Base-by-base conservation (phyloP, 2,113 vertebrate genomes). In the Pelmatolapia mariae region DNA sequence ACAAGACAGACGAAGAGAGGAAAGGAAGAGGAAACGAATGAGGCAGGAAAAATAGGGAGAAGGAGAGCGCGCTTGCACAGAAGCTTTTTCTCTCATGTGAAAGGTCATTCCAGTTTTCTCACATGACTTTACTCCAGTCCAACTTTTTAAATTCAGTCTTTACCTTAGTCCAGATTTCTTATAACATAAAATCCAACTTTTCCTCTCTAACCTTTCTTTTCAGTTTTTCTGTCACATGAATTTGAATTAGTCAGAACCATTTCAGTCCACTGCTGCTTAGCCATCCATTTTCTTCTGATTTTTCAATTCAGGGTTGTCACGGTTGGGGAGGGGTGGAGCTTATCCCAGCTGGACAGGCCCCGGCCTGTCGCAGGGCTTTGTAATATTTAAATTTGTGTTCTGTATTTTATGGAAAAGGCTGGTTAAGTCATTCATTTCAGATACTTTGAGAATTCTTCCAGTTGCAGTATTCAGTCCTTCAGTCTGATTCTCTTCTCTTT, bases 351-450 rank as follows among this genome's bases (percentile, higher is more conserved):
- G 54, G 10, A 24, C 53, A 24, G 53, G n/a, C n/a, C 10, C 53
- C 1, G 1, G n/a, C n/a, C n/a, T 12, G n/a, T 54, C 53, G 0
- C 53, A 7, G 53, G 54, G 7, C 56, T 59, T 29, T 29, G 56
- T 16, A 10, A n/a, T 38, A 38, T n/a, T 22, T 38, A 38, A 15
- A 10, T 10, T 9, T 52, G 19, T n/a, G 15, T 53, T 53, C 2
- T 26, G 38, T 43, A 71, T 43, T 71, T 24, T 43, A 43, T 43
- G n/a, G 8, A 24, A 66, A 38, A 68, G 11, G 36, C 63, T 40
- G 63, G 1, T 68, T 68, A 40, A 68, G 19, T 40, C 19, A 4
- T 24, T 45, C 3, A 2, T 24, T 73, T 45, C 3, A 45, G 22
- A 24, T 8, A 16, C 38, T 73, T 16, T 71, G 13, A 40, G 36